phyloP scores from a whole-genome alignment of 2,797 vertebrate species.

The Coranthus polyacanthus region DNA sequence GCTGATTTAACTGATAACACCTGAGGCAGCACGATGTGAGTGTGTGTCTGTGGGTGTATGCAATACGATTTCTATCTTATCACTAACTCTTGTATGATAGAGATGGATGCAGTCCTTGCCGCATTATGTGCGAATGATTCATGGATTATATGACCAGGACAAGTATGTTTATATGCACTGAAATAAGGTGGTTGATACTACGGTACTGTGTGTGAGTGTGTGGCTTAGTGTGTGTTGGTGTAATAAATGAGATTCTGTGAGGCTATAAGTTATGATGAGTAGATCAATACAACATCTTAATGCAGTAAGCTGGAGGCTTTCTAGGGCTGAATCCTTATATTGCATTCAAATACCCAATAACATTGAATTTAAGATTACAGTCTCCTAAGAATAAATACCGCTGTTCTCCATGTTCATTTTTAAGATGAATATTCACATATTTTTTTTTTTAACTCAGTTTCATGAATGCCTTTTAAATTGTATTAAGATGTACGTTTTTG shows the following conservation, averaged over 20 bases:
- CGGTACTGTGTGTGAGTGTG: conserved; percentile 10
- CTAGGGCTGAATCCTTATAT: conserved; percentile 28
- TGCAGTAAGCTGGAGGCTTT: conserved; percentile 54
- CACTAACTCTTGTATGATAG: conserved; percentile 23
- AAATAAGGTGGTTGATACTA: conserved; percentile 44
- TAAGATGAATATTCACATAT: conserved; percentile 14
- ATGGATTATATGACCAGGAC: conserved; percentile 36
- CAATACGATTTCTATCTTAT: conserved; percentile 49
- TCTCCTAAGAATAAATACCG: conserved; percentile 5
- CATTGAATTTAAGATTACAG: conserved; percentile 28
- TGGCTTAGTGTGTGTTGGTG: conserved; percentile 5
- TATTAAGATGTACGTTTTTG: too few species aligned
- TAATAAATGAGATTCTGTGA: conserved; percentile 63
- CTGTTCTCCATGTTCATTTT: conserved; percentile 1
- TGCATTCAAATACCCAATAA: conserved; percentile 45
- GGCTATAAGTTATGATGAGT: conserved; percentile 67
- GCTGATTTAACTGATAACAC: conserved; percentile 81
- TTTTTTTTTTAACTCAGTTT: conserved; percentile 35
- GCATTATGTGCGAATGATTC: conserved; percentile 48
- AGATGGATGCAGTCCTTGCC: conserved; percentile 42
- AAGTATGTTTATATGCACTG: conserved; percentile 51
- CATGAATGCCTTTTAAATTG: neutral
- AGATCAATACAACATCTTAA: conserved; percentile 77
- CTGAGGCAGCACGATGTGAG: conserved; percentile 42
- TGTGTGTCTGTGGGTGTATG: neutral